A percentile compares a stretch with the other conserved stretches of the same genome.
Conservation (phyloP, 2,113 vertebrate species). For the Capreolus pygargus region DNA sequence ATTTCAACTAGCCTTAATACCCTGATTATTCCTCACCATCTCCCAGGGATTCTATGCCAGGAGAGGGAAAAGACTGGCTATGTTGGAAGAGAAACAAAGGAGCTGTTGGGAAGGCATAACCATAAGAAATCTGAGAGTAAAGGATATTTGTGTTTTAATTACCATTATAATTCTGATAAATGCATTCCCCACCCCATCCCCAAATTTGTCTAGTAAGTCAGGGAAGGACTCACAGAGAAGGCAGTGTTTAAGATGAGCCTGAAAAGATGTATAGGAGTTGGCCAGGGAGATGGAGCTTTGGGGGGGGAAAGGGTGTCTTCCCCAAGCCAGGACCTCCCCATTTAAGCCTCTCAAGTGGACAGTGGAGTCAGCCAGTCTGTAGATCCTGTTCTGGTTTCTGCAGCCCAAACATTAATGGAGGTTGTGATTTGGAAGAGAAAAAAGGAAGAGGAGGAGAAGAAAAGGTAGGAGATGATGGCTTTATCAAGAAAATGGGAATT, state of each 20-base stretch:
- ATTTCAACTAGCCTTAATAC: background rate
- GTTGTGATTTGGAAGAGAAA: background rate
- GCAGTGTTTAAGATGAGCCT: background rate
- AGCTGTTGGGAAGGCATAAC: background rate
- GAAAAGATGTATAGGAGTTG: background rate
- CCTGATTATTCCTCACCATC: background rate
- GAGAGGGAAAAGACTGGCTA: background rate
- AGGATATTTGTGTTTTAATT: background rate
- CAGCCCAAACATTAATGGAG: background rate
- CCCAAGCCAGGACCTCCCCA: background rate
- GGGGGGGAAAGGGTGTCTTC: background rate
- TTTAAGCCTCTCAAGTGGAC: background rate
- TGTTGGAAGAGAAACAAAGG: background rate
- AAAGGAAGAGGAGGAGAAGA: background rate
- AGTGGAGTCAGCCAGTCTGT: background rate
- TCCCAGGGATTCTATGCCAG: background rate
- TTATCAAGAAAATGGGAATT: background rate
- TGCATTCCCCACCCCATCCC: background rate
- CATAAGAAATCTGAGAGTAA: background rate
- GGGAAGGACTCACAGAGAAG: background rate
- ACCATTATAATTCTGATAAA: background rate
- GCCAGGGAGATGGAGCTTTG: accelerated
- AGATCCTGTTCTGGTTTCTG: background rate
- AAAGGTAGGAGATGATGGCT: background rate
- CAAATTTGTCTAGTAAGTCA: background rate